Base-by-base conservation (phyloP, 64 coral and sea anemone genomes). In the Pocillopora damicornis region DNA sequence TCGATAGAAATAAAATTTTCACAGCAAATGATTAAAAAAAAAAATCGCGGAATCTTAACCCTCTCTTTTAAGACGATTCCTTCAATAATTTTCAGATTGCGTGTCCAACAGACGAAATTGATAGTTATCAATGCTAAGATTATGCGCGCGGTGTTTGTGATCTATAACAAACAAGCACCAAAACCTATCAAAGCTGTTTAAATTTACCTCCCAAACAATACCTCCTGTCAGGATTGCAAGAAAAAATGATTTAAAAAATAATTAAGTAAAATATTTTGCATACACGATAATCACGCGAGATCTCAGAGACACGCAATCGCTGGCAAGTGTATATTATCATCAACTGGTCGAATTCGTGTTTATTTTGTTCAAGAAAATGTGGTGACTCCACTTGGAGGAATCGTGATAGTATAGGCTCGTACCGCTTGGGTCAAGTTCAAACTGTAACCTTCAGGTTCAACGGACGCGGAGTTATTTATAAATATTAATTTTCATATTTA, bases 151-250 rank as follows among this genome's bases (percentile, higher is more conserved):
- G 81, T 13, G 11, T 38, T 37, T 85, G 8, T 72, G 64, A 85
- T 85, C 65, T 45, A 11, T 38, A 15, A 56, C 15, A 71, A 72
- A 20, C 57, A 15, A 0, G 51, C 20, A 38, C 11, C 22, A 26
- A 13, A n/a, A 63, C 36, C 1, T 20, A 57, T 45, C 37, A 58
- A 58, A 71, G 37, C 37, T 85, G 37, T 83, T 73, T 51, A 72
- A 85, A 85, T 58, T 13, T 20, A n/a, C 22, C 65, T 26, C 57
- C 51, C 17, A 65, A 85, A 85, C 58, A 85, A 57, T 71, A 85
- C 37, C 65, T 56, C 81, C 81, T 72, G n/a, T 64, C 64, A 45
- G 37, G 71, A 62, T 23, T 72, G 22, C 11, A 7, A 23, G 35
- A 85, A 85, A 63, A 69, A 56, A 13, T 42, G 13, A 12, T 69